phyloP scores from a whole-genome alignment of 2,888 invertebrate genomes.

The Polia nebulosa region DNA sequence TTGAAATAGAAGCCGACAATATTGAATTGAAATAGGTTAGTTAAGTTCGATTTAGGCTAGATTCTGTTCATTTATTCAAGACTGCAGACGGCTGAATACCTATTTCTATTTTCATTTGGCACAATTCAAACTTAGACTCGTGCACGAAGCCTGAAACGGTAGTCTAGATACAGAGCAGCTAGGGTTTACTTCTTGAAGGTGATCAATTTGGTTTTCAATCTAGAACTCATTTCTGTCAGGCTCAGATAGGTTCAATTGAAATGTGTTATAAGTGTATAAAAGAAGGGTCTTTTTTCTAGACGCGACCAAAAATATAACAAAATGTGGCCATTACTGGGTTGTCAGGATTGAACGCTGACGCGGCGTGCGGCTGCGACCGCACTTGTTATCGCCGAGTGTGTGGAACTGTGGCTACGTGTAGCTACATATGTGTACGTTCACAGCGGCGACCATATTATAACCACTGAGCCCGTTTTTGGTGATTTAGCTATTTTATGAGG shows the following conservation, averaged over 20 bases:
- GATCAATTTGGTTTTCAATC: slow-evolving; percentile 19
- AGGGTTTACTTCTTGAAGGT: slow-evolving; percentile 12
- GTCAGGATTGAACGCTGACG: slow-evolving; percentile 63
- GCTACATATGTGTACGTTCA: slow-evolving; percentile 2
- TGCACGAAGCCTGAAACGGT: neutral
- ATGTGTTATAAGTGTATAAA: slow-evolving; percentile 34
- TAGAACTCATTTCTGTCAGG: slow-evolving; percentile 28
- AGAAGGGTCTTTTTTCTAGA: slow-evolving; percentile 26
- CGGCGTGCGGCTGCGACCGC: slow-evolving; percentile 49
- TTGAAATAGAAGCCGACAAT: slow-evolving; percentile 14
- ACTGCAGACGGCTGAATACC: slow-evolving; percentile 21
- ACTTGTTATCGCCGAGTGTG: slow-evolving; percentile 51
- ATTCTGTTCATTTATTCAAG: slow-evolving; percentile 37
- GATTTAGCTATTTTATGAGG: slow-evolving; percentile 29
- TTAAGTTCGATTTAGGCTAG: slow-evolving; percentile 8
- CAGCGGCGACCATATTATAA: slow-evolving; percentile 21
- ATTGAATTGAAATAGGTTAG: neutral
- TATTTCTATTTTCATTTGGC: slow-evolving; percentile 41
- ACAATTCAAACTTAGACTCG: slow-evolving; percentile 2
- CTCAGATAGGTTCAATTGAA: slow-evolving; percentile 20
- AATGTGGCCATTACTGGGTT: slow-evolving; percentile 62
- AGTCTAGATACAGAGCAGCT: neutral
- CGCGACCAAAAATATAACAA: slow-evolving; percentile 59
- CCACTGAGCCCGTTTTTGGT: slow-evolving; percentile 24
- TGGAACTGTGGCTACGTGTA: slow-evolving; percentile 22